Conservation (phyloP, 2,797 vertebrate species). For the Xiphorhynchus erythropygius region DNA sequence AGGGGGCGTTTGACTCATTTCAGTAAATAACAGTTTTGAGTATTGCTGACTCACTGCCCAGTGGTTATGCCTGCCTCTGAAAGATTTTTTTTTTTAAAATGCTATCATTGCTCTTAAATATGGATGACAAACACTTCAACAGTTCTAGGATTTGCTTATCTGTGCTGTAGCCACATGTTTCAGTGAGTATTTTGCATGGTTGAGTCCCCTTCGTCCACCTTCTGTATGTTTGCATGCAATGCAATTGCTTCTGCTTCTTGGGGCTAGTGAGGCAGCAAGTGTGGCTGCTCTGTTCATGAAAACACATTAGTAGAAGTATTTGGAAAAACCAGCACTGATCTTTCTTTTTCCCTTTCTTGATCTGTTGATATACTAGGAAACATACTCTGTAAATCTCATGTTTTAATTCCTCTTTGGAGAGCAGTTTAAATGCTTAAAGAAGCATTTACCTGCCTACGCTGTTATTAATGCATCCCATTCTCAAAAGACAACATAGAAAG, state of each 20-base stretch:
- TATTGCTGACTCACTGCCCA: background rate
- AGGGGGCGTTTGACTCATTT: background rate
- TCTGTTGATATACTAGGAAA: conserved; percentile 27
- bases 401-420: conserved; percentile 67
- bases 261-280: background rate
- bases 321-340: conserved; percentile 21
- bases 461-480: conserved; percentile 49
- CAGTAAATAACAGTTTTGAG: background rate
- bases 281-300: background rate
- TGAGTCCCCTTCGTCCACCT: background rate
- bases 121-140: background rate
- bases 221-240: background rate
- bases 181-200: background rate
- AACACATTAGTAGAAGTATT: background rate
- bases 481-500: conserved; percentile 64
- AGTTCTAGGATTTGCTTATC: background rate
- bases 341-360: background rate
- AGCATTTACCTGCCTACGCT: conserved; percentile 51
- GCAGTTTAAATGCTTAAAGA: conserved; percentile 58
- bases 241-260: background rate
- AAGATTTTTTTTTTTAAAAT: background rate
- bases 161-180: background rate
- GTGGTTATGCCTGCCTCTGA: background rate
- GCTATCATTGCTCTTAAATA: background rate
- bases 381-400: conserved; percentile 38